phyloP scores from a whole-genome alignment of 2,113 vertebrate species.

The Tapirus terrestris region DNA sequence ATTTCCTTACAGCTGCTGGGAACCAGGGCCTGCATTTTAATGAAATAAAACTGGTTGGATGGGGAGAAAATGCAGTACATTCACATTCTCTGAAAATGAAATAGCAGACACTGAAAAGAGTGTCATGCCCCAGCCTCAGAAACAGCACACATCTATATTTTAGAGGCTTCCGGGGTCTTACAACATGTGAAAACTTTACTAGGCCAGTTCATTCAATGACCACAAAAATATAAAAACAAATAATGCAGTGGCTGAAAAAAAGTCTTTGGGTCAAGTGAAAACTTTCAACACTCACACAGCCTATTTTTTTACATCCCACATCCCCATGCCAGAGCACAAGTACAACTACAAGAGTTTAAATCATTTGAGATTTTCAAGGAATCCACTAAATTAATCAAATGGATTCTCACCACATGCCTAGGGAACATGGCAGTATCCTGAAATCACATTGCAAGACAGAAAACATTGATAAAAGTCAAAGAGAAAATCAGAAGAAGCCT shows the following conservation, averaged over 20 bases:
- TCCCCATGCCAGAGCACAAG: not conserved
- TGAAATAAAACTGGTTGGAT: slow-evolving; percentile 5
- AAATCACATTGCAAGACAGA: not conserved
- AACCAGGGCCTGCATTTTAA: not conserved
- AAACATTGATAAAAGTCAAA: slow-evolving; percentile 7
- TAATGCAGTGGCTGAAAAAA: not conserved
- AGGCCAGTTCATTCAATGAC: not conserved
- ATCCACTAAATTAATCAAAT: slow-evolving; percentile 20
- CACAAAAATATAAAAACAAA: slow-evolving; percentile 34
- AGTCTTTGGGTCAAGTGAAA: slow-evolving; percentile 42
- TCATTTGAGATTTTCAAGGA: slow-evolving; percentile 6
- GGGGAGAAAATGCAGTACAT: not conserved
- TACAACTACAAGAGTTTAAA: not conserved
- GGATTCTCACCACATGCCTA: not conserved
- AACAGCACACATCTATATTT: not conserved
- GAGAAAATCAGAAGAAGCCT: slow-evolving; percentile 1
- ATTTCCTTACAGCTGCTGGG: not conserved
- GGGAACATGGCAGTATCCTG: not conserved
- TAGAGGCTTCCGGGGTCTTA: not conserved
- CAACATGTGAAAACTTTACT: not conserved
- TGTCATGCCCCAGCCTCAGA: not conserved
- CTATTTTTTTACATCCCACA: not conserved
- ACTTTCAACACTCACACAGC: not conserved
- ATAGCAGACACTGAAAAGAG: slow-evolving; percentile 22
- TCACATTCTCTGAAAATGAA: slow-evolving; percentile 34